Evolutionary conservation across 2,888 invertebrate genomes (phyloP).

Genomic region (Rugalucina vietnamica): DNA sequence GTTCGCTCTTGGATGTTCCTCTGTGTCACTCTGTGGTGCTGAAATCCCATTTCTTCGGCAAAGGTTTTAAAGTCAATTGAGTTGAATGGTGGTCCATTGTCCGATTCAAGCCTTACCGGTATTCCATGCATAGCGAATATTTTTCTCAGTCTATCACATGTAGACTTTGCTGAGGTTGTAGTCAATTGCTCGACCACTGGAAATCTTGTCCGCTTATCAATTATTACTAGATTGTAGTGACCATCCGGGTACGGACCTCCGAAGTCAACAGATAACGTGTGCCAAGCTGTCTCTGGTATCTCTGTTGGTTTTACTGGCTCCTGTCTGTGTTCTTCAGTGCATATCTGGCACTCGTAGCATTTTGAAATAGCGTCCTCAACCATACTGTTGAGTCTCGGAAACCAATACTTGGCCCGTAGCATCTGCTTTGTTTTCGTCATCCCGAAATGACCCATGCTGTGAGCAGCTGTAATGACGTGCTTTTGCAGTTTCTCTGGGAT

Average conservation of each 20-base stretch:
- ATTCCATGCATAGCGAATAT: neutral
- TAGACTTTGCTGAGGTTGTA: neutral
- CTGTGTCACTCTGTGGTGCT: neutral
- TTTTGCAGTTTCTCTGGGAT: conserved; percentile 18
- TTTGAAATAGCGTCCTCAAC: no score
- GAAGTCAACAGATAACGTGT: neutral
- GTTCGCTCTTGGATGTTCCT: no score
- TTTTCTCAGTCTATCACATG: neutral
- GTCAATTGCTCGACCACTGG: neutral
- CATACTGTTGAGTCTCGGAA: no score
- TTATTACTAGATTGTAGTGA: no score
- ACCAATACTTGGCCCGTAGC: no score
- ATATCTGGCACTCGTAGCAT: neutral
- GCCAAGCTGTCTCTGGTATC: neutral
- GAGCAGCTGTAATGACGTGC: conserved; percentile 14
- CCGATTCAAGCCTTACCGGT: neutral
- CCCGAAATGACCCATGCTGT: neutral
- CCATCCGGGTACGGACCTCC: no score
- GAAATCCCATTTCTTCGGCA: neutral
- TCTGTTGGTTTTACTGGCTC: neutral
- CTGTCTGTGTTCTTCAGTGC: no score
- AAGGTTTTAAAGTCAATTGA: neutral
- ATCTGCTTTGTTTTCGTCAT: no score
- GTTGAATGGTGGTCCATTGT: no score
- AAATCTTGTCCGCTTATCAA: neutral